phyloP scores from a whole-genome alignment of 1,140 invertebrate species.

The Sweltsa coloradensis region DNA sequence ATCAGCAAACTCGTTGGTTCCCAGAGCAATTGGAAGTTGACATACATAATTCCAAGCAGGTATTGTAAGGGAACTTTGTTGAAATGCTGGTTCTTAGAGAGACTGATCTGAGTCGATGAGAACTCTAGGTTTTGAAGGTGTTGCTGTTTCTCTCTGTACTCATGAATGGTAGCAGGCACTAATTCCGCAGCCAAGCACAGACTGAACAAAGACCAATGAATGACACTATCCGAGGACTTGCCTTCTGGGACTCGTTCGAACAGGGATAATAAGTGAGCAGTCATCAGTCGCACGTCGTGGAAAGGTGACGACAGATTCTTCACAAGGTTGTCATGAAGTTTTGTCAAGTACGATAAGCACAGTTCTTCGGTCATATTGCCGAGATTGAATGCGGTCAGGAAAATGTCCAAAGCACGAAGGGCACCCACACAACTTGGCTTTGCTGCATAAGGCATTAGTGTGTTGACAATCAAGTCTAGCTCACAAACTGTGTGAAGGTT shows the following conservation, averaged over 20 bases:
- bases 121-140: slow-evolving; percentile 55
- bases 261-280: slow-evolving; percentile 55
- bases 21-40: slow-evolving; percentile 85
- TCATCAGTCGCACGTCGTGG: slow-evolving; percentile 51
- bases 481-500: slow-evolving; percentile 27
- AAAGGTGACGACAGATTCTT: slow-evolving; percentile 47
- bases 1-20: slow-evolving; percentile 65
- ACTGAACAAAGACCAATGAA: slow-evolving; percentile 39
- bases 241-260: slow-evolving; percentile 37
- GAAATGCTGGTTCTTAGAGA: background rate
- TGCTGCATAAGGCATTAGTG: too few relatives aligned
- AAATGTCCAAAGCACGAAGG: too few relatives aligned
- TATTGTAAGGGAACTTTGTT: slow-evolving; percentile 49
- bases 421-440: too few relatives aligned
- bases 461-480: slow-evolving; percentile 26
- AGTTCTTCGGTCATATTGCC: slow-evolving; percentile 31
- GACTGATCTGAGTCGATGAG: background rate
- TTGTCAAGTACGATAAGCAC: slow-evolving; percentile 32
- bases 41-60: slow-evolving; percentile 66
- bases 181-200: slow-evolving; percentile 57
- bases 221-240: slow-evolving; percentile 26
- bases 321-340: slow-evolving; percentile 37
- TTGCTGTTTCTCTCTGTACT: slow-evolving; percentile 63
- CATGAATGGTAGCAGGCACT: slow-evolving; percentile 49
- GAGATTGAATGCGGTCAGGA: too few relatives aligned